Percentiles rank a stretch among this genome's conserved stretches.
Evolutionary conservation across 35 echinoderm and acorn worm species (phyloP).

Genomic region (Eucidaris tribuloides): DNA sequence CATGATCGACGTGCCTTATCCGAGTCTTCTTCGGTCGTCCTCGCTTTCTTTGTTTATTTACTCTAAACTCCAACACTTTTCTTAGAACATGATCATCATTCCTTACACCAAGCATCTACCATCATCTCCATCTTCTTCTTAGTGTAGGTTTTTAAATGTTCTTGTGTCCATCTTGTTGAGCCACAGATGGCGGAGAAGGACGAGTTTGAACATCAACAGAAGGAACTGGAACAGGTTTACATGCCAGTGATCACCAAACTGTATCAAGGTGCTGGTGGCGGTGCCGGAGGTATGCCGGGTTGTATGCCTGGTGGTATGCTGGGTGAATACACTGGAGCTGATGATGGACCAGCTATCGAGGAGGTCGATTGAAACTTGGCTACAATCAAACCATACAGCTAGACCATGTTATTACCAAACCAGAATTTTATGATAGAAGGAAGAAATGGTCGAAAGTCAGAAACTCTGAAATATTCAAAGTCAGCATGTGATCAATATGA

Average conservation of each 20-base stretch:
- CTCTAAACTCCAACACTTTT: no score
- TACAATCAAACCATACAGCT: no score
- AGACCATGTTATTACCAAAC: no score
- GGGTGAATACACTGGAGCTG: slow-evolving; percentile 21
- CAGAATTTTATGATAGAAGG: no score
- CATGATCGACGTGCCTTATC: not conserved
- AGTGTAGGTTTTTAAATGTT: not conserved
- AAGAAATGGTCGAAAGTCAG: no score
- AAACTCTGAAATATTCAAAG: no score
- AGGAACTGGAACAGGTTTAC: slow-evolving; percentile 50
- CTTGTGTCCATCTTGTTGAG: no score
- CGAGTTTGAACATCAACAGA: slow-evolving; percentile 50
- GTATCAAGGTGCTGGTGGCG: slow-evolving; percentile 52
- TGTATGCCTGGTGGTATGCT: slow-evolving; percentile 31
- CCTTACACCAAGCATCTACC: not conserved
- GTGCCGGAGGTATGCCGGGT: slow-evolving; percentile 20
- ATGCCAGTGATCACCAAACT: slow-evolving; percentile 48
- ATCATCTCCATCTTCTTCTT: not conserved
- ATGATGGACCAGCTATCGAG: slow-evolving; percentile 68
- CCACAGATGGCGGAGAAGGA: slow-evolving; percentile 46
- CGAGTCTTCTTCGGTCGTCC: no score
- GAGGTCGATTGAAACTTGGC: slow-evolving; percentile 61
- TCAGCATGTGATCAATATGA: no score
- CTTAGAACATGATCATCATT: not conserved
- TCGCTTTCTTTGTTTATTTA: no score